These are phyloP conservation scores for Phragmatobia fuliginosa DNA, from an alignment of 2,888 invertebrate species.

Conservation along the genomic window DNA sequence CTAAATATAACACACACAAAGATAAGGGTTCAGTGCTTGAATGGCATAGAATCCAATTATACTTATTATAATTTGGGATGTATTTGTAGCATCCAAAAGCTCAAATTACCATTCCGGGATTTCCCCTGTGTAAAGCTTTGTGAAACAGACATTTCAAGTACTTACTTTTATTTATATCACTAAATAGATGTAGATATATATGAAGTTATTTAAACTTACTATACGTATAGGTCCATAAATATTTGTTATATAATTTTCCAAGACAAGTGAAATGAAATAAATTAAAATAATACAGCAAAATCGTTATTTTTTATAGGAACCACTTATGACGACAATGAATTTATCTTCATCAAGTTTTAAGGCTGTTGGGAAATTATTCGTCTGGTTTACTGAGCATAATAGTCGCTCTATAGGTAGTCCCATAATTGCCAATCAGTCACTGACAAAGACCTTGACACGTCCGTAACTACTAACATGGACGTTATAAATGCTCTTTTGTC, in stretches of 20 bases:
- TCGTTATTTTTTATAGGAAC: background rate
- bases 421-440: background rate
- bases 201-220: no score
- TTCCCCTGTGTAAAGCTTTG: background rate
- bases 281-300: no score
- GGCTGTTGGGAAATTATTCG: background rate
- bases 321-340: background rate
- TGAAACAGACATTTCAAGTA: background rate
- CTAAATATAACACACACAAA: no score
- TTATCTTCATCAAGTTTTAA: background rate
- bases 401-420: background rate
- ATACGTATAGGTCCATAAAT: no score
- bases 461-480: background rate
- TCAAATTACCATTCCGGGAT: background rate
- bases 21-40: no score
- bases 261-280: no score
- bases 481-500: slow-evolving; percentile 20
- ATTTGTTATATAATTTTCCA: no score
- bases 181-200: background rate
- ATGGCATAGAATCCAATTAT: no score
- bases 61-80: background rate
- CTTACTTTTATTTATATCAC: background rate
- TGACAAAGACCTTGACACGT: slow-evolving; percentile 22
- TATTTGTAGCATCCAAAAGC: background rate
- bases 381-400: background rate